Evolutionary conservation across 2,888 invertebrate species (phyloP), one percentile per base, ranked within the genome.

Genomic region (Timema podura): DNA sequence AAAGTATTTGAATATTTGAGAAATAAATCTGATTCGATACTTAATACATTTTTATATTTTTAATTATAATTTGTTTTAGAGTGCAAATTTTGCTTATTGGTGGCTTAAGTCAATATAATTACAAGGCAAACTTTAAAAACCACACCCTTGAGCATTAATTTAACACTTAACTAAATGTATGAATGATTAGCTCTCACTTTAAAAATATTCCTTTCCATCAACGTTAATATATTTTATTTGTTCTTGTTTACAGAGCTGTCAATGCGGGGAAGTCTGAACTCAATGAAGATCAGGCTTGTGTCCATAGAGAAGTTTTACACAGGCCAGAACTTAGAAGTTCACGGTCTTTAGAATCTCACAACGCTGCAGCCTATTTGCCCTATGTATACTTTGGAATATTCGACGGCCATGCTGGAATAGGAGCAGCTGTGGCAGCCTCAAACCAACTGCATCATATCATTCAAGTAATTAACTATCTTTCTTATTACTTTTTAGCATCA

Each of bases 371-470:
- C 5, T 78, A 80, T 51, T 79, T 91, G 74, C 89, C 89, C 1
- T 91, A 90, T 76, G 84, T 87, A 48, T 91, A 92, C 80, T 93
- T 91, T 82, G 92, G 88, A 16, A 85, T 93, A 75, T 94, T 93
- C 81, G 94, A 94, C 82, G 94, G 94, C 0, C 94, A 94, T 82
- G 93, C 92, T 45, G 93, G 93, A 1, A 87, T 88, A 76, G 91
- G 91, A 64, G 92, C 92, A 57, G 90, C 93, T 3, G 81, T 93
- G 44, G 89, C 91, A 73, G 91, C 92, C 59, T 87, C 91, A 44
- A 85, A 90, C 77, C 89, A 91, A 75, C 85, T 94, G 49, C 92
- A 93, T 80, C 87, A 88, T 77, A 89, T 93, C 77, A 83, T 94
- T 70, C 88, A 91, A 81, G 91, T 89, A 81, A 79, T 79, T 76